Percentiles rank a stretch among this genome's conserved stretches.
Conservation (phyloP, 2,113 vertebrate genomes). For the Eretmodus cyanostictus region DNA sequence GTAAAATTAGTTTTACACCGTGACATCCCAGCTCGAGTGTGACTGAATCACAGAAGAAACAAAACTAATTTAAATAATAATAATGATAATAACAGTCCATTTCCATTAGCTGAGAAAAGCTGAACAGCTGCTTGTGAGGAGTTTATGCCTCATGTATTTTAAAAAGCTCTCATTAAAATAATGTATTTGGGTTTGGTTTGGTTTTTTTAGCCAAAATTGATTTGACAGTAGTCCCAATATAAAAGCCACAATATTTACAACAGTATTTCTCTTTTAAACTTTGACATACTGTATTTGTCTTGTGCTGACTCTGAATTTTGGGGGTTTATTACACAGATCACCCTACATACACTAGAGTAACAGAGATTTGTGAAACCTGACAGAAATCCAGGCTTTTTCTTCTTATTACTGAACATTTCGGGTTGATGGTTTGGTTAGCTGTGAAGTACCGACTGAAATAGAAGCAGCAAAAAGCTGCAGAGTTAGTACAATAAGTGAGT, state of each 20-base stretch:
- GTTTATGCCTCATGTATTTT: background rate
- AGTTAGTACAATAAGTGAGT: background rate
- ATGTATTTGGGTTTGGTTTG: background rate
- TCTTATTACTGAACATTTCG: rapidly evolving
- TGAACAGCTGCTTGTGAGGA: background rate
- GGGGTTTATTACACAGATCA: background rate
- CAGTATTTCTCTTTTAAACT: background rate
- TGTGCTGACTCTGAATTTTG: background rate
- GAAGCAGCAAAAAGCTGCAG: background rate
- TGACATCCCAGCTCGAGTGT: background rate
- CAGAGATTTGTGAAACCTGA: background rate
- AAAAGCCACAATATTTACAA: background rate
- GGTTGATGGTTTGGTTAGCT: background rate
- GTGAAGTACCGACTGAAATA: background rate
- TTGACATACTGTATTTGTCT: background rate
- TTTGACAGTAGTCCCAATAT: background rate
- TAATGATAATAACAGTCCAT: background rate
- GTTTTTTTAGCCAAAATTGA: rapidly evolving
- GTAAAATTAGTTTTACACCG: background rate
- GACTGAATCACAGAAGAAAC: background rate
- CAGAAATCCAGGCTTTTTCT: background rate
- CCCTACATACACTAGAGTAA: background rate
- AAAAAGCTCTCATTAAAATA: background rate
- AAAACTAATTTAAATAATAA: background rate
- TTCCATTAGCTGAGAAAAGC: background rate